These are phyloP conservation scores for Garrulus glandarius DNA, from an alignment of 2,797 vertebrate species.

Conservation along the genomic window DNA sequence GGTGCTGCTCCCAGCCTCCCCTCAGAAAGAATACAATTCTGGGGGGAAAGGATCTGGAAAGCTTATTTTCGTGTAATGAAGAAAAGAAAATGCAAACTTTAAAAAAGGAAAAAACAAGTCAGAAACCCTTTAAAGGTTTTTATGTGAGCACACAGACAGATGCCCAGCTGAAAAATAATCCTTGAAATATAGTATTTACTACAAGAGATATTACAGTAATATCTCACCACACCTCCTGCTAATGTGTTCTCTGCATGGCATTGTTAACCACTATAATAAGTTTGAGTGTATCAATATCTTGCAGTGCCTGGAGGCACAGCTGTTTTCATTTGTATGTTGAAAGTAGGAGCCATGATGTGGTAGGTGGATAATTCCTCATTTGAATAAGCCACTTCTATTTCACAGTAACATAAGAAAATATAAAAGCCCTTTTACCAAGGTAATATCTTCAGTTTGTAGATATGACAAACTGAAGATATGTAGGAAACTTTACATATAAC, in stretches of 20 bases:
- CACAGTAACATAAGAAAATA: not conserved
- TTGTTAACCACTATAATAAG: not conserved
- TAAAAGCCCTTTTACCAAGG: not conserved
- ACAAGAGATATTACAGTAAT: not conserved
- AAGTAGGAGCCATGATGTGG: not conserved
- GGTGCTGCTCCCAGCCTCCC: not conserved
- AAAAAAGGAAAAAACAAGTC: not conserved
- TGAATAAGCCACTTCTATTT: conserved; percentile 31
- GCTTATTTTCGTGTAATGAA: not conserved
- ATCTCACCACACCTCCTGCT: not conserved
- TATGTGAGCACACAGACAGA: not conserved
- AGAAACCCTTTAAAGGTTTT: conserved; percentile 1
- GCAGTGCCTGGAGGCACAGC: not conserved
- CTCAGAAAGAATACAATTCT: not conserved
- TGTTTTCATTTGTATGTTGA: not conserved
- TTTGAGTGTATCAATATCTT: not conserved
- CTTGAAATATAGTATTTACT: not conserved
- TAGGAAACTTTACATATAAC: no score
- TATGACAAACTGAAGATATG: no score
- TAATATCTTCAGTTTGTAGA: not conserved
- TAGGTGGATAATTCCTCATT: conserved; percentile 30
- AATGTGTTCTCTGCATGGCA: not conserved
- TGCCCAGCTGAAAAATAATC: not conserved
- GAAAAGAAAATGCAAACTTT: not conserved
- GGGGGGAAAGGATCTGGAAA: not conserved